These are phyloP conservation scores for Polydrusus cervinus DNA, from an alignment of 2,888 invertebrate genomes.

Conservation along the genomic window DNA sequence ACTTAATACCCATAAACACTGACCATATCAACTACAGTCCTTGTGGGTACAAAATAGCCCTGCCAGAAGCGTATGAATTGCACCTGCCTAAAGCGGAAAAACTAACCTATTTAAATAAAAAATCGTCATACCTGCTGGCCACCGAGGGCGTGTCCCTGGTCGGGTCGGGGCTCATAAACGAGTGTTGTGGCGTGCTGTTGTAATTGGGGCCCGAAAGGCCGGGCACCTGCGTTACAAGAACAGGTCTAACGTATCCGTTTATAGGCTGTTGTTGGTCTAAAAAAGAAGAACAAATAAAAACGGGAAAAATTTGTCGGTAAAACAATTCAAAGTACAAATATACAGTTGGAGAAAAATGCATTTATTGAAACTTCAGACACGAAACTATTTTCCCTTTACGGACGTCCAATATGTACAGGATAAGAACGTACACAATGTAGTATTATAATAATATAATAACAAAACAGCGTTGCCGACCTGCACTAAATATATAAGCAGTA, in stretches of 20 bases:
- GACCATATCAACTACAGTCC: no score
- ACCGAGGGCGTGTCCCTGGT: slow-evolving; percentile 84
- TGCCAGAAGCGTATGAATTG: neutral
- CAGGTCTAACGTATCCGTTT: slow-evolving; percentile 91
- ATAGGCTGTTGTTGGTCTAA: slow-evolving; percentile 75
- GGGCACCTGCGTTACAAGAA: slow-evolving; percentile 88
- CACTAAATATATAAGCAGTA: no score
- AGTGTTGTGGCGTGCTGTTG: slow-evolving; percentile 82
- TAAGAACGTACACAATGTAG: no score
- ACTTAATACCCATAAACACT: no score
- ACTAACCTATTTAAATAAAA: neutral
- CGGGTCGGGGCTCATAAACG: slow-evolving; percentile 82
- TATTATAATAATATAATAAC: no score
- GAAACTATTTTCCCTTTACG: no score
- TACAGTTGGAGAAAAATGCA: no score
- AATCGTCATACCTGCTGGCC: slow-evolving; percentile 67
- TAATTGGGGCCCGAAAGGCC: slow-evolving; percentile 76
- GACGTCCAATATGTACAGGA: no score
- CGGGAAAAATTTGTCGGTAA: neutral
- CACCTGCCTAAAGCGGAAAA: slow-evolving; percentile 4
- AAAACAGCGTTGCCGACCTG: no score
- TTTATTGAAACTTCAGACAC: no score
- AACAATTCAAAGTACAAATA: no score
- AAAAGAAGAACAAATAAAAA: slow-evolving; percentile 47
- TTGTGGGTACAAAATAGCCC: no score